Evolutionary conservation across 2,888 invertebrate species (phyloP).

Genomic region (Iselma pallidipennis): DNA sequence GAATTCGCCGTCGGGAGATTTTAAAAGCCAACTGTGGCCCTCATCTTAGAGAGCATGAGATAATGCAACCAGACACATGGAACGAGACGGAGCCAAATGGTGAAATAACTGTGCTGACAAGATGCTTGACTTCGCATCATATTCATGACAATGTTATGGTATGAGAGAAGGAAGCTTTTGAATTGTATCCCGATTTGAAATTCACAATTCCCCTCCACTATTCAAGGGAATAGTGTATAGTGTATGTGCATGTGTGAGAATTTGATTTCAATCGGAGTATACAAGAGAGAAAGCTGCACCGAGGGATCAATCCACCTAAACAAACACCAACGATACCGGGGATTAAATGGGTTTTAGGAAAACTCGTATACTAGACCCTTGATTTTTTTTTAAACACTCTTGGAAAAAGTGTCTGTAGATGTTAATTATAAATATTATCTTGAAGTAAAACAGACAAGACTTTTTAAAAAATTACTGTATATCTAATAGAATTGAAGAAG

Average conservation of each 20-base stretch:
- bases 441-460: not conserved
- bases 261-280: not conserved
- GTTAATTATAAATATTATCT: not conserved
- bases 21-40: constrained; percentile 24
- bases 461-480: no score
- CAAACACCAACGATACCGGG: not conserved
- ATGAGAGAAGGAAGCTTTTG: not conserved
- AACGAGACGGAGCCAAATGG: constrained; percentile 10
- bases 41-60: constrained; percentile 21
- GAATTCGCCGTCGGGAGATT: constrained; percentile 14
- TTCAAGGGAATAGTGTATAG: not conserved
- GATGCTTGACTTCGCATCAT: constrained; percentile 20
- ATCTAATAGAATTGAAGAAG: no score
- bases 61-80: constrained; percentile 30
- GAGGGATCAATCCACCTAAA: not conserved
- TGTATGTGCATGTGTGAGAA: no score
- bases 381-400: not conserved
- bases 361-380: not conserved
- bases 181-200: not conserved
- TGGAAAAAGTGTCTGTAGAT: not conserved
- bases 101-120: constrained; percentile 13
- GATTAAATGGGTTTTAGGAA: not conserved
- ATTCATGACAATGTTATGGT: not conserved
- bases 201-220: not conserved
- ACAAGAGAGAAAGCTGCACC: not conserved